Base-by-base conservation (phyloP, 2,888 invertebrate species). In the Malachius bipustulatus region DNA sequence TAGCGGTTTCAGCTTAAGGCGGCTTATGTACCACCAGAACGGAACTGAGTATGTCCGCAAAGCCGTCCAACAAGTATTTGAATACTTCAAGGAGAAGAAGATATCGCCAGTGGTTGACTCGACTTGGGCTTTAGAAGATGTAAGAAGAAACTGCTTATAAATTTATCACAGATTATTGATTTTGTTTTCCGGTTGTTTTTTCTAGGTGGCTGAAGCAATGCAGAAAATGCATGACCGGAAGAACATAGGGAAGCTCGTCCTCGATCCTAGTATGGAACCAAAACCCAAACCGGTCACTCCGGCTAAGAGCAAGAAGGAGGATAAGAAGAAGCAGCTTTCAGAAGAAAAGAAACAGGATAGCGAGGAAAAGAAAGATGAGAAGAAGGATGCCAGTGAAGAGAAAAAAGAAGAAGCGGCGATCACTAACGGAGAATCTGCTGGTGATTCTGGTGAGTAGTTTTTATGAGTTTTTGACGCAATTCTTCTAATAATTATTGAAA, bases 141-240 rank as follows among this genome's bases (percentile, higher is more conserved):
- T 83, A 60, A 67, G 77, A 66, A 19, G n/a, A n/a, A n/a, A n/a
- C n/a, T n/a, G n/a, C n/a, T n/a, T n/a, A n/a, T n/a, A n/a, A n/a
- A n/a, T n/a, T n/a, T n/a, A n/a, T n/a, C 24, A 19, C 6, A 6
- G 6, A 19, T 8, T 19, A 19, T 19, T 19, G 6, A 8, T 8
- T n/a, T 19, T 19, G 24, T n/a, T 19, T 19, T 19, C 24, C 6
- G 24, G n/a, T 19, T 19, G 24, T 36, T 26, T 39, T 42, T 39
- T 50, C 15, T 51, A 83, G 82, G 81, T 87, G 10, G 76, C 77
- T 14, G 87, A 89, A 54, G 89, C 85, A 4, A 88, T 90, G 88
- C 85, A 85, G 63, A 87, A 84, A 63, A 82, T 90, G 78, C 88
- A 88, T 63, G 88, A 88, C 55, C 77, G 87, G 54, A 87, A 85